Percentiles rank a stretch among this genome's conserved stretches.
These are phyloP conservation scores for Sabellastarte sp. DNA, from an alignment of 2,888 invertebrate species.

Conservation along the genomic window DNA sequence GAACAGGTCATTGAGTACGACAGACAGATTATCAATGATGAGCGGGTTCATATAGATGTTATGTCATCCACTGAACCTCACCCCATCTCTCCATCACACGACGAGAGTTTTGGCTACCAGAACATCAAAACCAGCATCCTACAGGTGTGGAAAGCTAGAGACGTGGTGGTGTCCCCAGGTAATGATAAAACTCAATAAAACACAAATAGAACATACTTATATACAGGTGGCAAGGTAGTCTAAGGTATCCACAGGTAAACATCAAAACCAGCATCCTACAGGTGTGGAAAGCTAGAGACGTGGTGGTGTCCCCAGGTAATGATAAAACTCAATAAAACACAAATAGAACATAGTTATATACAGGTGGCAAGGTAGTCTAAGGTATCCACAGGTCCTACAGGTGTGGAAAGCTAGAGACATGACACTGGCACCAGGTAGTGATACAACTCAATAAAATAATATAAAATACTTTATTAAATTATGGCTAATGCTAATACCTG, in stretches of 20 bases:
- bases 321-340: too few species aligned
- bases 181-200: too few species aligned
- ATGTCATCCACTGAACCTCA: conserved; percentile 49
- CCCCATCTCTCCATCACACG: conserved; percentile 58
- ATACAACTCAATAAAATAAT: too few species aligned
- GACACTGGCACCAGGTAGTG: conserved; percentile 60
- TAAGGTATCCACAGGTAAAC: too few species aligned
- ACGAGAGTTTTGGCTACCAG: conserved; percentile 57
- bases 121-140: conserved; percentile 58
- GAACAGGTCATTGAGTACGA: conserved; percentile 52
- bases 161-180: conserved; percentile 60
- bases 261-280: conserved; percentile 59
- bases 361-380: too few species aligned
- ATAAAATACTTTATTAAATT: too few species aligned
- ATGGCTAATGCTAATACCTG: too few species aligned
- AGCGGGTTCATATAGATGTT: conserved; percentile 52
- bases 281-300: conserved; percentile 51
- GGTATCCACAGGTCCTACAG: too few species aligned
- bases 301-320: conserved; percentile 60
- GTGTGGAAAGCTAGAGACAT: conserved; percentile 52
- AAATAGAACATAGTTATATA: too few species aligned
- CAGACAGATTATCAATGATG: conserved; percentile 47
- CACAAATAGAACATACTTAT: too few species aligned
- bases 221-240: too few species aligned
- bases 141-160: conserved; percentile 55